Conservation (phyloP, 1,140 invertebrate genomes). For the Lamellibrachia luymesi region DNA sequence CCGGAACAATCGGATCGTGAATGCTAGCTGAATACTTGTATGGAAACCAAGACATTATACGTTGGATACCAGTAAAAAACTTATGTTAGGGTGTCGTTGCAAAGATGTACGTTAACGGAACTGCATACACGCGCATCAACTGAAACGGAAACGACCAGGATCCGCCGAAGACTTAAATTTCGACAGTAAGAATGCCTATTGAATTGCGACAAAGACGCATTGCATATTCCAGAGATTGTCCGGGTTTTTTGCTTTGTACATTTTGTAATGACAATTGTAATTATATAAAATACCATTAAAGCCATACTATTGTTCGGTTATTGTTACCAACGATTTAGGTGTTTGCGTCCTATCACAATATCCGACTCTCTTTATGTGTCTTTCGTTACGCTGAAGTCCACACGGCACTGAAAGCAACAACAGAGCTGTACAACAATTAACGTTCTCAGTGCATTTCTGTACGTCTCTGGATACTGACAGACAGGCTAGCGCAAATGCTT, state of each 20-base stretch:
- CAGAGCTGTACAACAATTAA: too few relatives aligned
- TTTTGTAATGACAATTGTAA: not conserved
- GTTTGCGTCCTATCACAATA: too few relatives aligned
- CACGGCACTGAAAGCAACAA: too few relatives aligned
- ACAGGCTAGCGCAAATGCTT: too few relatives aligned
- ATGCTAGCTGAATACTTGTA: not conserved
- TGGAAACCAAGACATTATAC: not conserved
- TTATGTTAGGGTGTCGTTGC: not conserved
- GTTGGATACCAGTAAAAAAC: not conserved
- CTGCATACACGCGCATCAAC: not conserved
- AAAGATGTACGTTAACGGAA: not conserved
- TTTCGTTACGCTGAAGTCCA: too few relatives aligned
- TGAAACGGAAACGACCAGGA: not conserved
- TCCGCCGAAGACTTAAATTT: not conserved
- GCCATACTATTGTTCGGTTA: not conserved
- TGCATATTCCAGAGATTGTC: not conserved
- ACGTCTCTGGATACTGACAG: too few relatives aligned
- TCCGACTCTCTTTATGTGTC: too few relatives aligned
- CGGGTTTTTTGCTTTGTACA: not conserved
- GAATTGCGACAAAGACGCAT: not conserved
- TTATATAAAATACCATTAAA: not conserved
- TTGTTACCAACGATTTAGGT: not conserved
- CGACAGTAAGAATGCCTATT: not conserved
- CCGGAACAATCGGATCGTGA: not conserved
- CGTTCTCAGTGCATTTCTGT: too few relatives aligned